Evolutionary conservation across 2,888 invertebrate species (phyloP).

Genomic region (Cephus nigrinus): DNA sequence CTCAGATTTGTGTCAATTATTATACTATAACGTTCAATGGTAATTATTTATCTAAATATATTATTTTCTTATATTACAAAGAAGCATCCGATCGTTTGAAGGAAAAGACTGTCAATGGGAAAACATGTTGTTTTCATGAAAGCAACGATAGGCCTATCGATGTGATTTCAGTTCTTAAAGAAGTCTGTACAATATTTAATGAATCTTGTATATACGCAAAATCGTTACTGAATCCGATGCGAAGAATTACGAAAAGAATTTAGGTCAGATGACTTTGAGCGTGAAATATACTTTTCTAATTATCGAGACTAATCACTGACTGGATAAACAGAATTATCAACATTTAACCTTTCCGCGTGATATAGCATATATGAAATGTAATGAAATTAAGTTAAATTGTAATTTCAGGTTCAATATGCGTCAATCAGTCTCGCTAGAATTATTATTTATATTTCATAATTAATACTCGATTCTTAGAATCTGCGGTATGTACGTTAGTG

Average conservation of each 20-base stretch:
- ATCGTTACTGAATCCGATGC: neutral
- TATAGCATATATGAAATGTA: neutral
- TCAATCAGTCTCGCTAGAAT: neutral
- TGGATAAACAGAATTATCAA: neutral
- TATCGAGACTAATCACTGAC: neutral
- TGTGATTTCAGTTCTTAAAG: neutral
- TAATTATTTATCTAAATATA: neutral
- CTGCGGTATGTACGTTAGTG: neutral
- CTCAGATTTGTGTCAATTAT: neutral
- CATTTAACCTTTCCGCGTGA: neutral
- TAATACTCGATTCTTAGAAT: neutral
- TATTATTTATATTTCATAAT: neutral
- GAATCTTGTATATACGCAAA: neutral
- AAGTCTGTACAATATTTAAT: neutral
- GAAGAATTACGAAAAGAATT: neutral
- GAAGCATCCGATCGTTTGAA: neutral
- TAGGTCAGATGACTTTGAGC: neutral
- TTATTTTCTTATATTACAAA: neutral
- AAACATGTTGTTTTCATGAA: neutral
- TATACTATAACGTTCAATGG: neutral
- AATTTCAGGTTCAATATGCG: neutral
- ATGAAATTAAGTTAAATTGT: neutral
- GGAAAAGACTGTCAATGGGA: neutral
- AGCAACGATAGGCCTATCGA: neutral
- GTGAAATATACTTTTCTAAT: neutral